Percentiles rank a stretch among this genome's conserved stretches.
These are phyloP conservation scores for Iguana delicatissima DNA, from an alignment of 2,797 vertebrate genomes.

Conservation along the genomic window DNA sequence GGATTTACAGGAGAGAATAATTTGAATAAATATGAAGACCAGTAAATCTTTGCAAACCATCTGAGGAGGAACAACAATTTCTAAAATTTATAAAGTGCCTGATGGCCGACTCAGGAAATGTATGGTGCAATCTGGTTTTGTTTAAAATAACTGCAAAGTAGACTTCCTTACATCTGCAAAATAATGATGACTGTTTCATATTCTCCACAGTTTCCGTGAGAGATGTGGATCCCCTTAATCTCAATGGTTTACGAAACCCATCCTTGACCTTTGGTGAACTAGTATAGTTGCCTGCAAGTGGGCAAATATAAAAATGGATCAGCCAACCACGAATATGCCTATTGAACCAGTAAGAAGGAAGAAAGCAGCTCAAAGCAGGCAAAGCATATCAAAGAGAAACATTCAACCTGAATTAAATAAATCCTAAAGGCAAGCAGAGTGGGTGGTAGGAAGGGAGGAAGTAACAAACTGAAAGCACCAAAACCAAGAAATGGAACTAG, in stretches of 20 bases:
- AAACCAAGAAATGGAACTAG: neutral
- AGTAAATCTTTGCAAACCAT: constrained; percentile 33
- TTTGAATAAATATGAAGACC: constrained; percentile 53
- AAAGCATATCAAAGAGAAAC: neutral
- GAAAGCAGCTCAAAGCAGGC: neutral
- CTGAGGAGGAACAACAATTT: constrained; percentile 48
- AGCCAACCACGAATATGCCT: constrained; percentile 9
- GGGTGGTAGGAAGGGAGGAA: neutral
- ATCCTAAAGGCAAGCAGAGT: constrained; percentile 4
- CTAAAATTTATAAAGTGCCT: constrained; percentile 62
- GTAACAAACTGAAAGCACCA: neutral
- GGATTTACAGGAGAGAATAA: constrained; percentile 45
- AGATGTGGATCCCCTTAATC: constrained; percentile 61
- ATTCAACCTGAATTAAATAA: neutral
- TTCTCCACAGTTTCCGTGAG: constrained; percentile 60
- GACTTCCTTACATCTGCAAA: constrained; percentile 66
- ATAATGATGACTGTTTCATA: constrained; percentile 50
- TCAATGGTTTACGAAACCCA: constrained; percentile 49
- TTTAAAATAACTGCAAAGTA: constrained; percentile 71
- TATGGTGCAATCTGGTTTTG: constrained; percentile 64
- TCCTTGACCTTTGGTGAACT: constrained; percentile 40
- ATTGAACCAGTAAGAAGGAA: constrained; percentile 18
- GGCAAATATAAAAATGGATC: constrained; percentile 15
- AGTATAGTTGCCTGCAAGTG: constrained; percentile 28
- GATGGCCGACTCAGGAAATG: constrained; percentile 52